These are phyloP conservation scores for Lomographa bimaculata DNA, from an alignment of 2,888 invertebrate genomes.

Conservation along the genomic window DNA sequence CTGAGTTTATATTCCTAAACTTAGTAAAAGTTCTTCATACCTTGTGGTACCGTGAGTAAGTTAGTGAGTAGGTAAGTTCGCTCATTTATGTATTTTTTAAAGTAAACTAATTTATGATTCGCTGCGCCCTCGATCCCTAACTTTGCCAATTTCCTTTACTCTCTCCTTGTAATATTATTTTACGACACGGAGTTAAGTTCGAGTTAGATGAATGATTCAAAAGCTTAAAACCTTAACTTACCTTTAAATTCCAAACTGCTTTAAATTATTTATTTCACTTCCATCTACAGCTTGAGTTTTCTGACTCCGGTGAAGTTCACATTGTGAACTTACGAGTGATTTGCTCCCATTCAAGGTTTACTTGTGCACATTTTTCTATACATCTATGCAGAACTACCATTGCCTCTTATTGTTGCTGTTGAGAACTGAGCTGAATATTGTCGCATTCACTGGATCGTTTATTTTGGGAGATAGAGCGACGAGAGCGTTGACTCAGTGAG, in stretches of 20 bases:
- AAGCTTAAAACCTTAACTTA: too few species aligned
- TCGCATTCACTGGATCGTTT: slow-evolving; percentile 66
- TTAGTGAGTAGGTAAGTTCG: too few species aligned
- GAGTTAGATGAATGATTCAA: too few species aligned
- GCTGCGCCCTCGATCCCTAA: slow-evolving; percentile 7
- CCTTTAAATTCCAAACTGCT: too few species aligned
- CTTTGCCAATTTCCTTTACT: slow-evolving; percentile 1
- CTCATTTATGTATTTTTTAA: slow-evolving; percentile 7
- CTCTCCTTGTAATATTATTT: too few species aligned
- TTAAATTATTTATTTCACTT: slow-evolving; percentile 13
- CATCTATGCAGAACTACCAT: slow-evolving; percentile 10
- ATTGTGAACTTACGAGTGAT: too few species aligned
- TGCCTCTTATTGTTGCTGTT: slow-evolving; percentile 51
- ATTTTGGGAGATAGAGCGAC: slow-evolving; percentile 70
- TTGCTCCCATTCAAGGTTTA: too few species aligned
- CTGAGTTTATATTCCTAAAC: too few species aligned
- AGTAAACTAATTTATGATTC: background rate
- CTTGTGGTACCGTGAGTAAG: too few species aligned
- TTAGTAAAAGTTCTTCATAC: too few species aligned
- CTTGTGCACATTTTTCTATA: slow-evolving; percentile 3
- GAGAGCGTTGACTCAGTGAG: slow-evolving; percentile 81
- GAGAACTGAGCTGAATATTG: slow-evolving; percentile 61
- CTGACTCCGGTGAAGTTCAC: slow-evolving; percentile 1
- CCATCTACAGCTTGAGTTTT: slow-evolving; percentile 3
- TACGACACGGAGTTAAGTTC: too few species aligned